Evolutionary conservation across 2,888 invertebrate genomes (phyloP), one percentile per base, ranked within the genome.

Genomic region (Eristalis arbustorum): DNA sequence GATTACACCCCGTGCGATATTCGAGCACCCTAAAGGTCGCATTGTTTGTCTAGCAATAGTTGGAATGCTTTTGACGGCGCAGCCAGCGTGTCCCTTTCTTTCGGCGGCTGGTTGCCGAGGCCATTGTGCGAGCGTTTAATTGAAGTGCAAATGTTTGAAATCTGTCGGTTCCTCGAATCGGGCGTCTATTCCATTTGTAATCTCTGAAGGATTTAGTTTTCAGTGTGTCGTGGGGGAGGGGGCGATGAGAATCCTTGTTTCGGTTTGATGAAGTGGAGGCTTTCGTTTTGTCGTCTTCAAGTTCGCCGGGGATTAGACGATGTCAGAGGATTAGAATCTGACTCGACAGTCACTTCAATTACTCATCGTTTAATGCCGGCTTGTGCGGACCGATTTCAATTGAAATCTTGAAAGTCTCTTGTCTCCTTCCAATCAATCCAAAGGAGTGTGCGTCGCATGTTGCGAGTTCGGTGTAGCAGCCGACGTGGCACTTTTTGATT

Each of bases 1-100:
- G 23, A 74, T 56, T 68, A 34, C 57, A 63, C 73, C 64, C 59
- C 37, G 42, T 67, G 67, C 37, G 31, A 40, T 40, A 3, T 64
- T 40, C 18, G 68, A n/a, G 14, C 14, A 42, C 62, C 80, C 75
- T 34, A 67, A 67, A 71, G 66, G 56, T 61, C 18, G 73, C 61
- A 56, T 62, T 63, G 37, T 63, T 74, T 71, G 56, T 42, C 69
- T 10, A 37, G n/a, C 42, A 57, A 69, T 64, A 78, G 73, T 74
- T 68, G 66, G 40, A 72, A 62, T 68, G 62, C 22, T 22, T 57
- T 37, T 59, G 49, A 59, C 49, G 49, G 49, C n/a, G n/a, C 5
- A 66, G 28, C 40, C 2, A 2, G 22, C 1, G 25, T 25, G 31
- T 61, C 22, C 14, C 18, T 18, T 71, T 68, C 71, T 71, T 73